Evolutionary conservation across 2,888 invertebrate species (phyloP).

Genomic region (Euproctis similis): DNA sequence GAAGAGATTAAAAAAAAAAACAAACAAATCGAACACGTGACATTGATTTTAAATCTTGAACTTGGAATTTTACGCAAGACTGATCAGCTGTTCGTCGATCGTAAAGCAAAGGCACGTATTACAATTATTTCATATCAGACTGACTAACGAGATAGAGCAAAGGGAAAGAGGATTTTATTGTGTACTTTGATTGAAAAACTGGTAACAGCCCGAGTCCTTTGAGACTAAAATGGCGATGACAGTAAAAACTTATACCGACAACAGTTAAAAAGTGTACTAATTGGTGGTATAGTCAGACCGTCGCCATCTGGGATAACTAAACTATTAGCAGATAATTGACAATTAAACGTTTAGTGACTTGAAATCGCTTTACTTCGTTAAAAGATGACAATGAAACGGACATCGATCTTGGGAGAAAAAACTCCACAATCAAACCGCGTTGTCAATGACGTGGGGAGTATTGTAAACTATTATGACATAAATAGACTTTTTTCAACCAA

Average conservation of each 20-base stretch:
- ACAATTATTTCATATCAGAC: no score
- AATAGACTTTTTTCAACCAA: no score
- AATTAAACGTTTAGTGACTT: constrained; percentile 23
- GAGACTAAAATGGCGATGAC: no score
- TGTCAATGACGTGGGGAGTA: constrained; percentile 7
- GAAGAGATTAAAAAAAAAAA: constrained; percentile 23
- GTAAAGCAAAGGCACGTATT: no score
- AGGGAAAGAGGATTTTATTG: no score
- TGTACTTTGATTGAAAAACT: no score
- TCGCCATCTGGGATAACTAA: constrained; percentile 15
- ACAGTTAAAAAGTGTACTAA: no score
- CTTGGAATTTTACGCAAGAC: constrained; percentile 30
- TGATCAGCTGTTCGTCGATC: constrained; percentile 16
- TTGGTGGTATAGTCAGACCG: constrained; percentile 12
- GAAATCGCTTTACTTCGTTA: constrained; percentile 25
- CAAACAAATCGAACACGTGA: constrained; percentile 30
- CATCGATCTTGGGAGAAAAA: constrained; percentile 7
- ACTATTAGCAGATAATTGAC: constrained; percentile 13
- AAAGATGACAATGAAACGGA: constrained; percentile 12
- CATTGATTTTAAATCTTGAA: constrained; percentile 45
- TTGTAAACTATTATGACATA: constrained; percentile 7
- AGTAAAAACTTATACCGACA: no score
- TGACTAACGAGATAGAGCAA: no score
- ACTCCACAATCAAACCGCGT: constrained; percentile 4
- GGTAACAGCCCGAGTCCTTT: no score